Percentiles rank a stretch among this genome's conserved stretches.
Evolutionary conservation across 2,888 invertebrate species (phyloP).

Genomic region (Abrostola tripartita): DNA sequence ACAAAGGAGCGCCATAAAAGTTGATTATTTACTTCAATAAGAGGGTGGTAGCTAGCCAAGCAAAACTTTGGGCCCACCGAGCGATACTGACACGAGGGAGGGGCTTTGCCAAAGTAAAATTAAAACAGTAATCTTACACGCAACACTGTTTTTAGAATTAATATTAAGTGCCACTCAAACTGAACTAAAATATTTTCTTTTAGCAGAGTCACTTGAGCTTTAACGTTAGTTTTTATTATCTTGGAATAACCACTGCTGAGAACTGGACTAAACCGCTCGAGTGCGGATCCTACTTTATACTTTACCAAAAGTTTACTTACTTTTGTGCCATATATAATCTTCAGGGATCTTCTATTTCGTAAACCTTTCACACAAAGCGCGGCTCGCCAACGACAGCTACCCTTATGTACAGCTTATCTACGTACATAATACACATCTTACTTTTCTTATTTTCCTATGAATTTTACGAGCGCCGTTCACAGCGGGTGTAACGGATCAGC

Average conservation of each 20-base stretch:
- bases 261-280: too few species aligned
- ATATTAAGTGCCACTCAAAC: too few species aligned
- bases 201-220: too few species aligned
- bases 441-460: slow-evolving; percentile 1
- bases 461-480: slow-evolving; percentile 45
- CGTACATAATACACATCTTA: not conserved
- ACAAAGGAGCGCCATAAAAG: slow-evolving; percentile 44
- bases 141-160: not conserved
- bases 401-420: not conserved
- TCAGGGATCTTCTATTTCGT: too few species aligned
- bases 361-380: not conserved
- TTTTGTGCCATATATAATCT: too few species aligned
- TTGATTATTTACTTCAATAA: slow-evolving; percentile 47
- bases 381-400: not conserved
- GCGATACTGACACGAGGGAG: slow-evolving; percentile 18
- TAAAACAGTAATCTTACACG: slow-evolving; percentile 6
- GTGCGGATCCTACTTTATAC: too few species aligned
- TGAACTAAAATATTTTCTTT: too few species aligned
- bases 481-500: slow-evolving; percentile 46
- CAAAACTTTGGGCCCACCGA: slow-evolving; percentile 38
- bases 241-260: too few species aligned
- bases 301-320: too few species aligned
- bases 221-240: too few species aligned
- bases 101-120: slow-evolving; percentile 1
- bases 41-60: slow-evolving; percentile 44